Base-by-base conservation (phyloP, 1,140 invertebrate genomes). In the Diachasmimorpha longicaudata region DNA sequence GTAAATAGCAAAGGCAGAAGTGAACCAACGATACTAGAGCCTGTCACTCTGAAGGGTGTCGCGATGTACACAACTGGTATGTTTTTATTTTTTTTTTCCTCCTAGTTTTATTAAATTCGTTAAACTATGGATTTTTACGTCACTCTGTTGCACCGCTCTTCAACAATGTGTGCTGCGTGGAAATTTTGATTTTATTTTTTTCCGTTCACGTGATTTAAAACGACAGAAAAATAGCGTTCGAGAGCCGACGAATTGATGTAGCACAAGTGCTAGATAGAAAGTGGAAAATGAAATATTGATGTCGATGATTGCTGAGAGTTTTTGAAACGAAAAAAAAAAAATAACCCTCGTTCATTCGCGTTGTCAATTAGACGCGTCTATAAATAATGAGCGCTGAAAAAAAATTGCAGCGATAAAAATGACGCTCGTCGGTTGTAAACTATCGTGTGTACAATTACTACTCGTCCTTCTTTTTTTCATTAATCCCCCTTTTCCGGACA, bases 1-100 rank as follows among this genome's bases (percentile, higher is more conserved):
- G 91, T 94, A 74, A 97, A 97, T 86, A 92, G 93, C 66, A 96
- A 96, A 84, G 96, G 96, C 52, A 90, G 92, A 55, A 96, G 95
- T 80, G 95, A 96, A 74, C 92, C 95, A 23, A 91, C 93, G 39
- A 91, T 94, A 21, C 92, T 96, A 39, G 94, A 95, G 84, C 93
- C 94, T 14, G 93, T 95, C 72, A 95, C 94, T 10, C 90, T 95
- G 72, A 94, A 93, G 81, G 93, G 93, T 79, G 94, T 95, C 78
- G 94, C 94, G 23, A 95, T 88, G 82, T 86, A 89, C 78, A 87
- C 84, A 8, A 89, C 88, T 67, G 86, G 89, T 90, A 78, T 85
- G 85, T 84, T 55, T 36, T 48, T 37, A 16, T 48, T 36, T 44
- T 70, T 63, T 67, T 39, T 44, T 68, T 5, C n/a, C 11, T 75